A percentile compares a stretch with the other conserved stretches of the same genome.
Evolutionary conservation across 2,888 invertebrate genomes (phyloP).

Genomic region (Cabera pusaria): DNA sequence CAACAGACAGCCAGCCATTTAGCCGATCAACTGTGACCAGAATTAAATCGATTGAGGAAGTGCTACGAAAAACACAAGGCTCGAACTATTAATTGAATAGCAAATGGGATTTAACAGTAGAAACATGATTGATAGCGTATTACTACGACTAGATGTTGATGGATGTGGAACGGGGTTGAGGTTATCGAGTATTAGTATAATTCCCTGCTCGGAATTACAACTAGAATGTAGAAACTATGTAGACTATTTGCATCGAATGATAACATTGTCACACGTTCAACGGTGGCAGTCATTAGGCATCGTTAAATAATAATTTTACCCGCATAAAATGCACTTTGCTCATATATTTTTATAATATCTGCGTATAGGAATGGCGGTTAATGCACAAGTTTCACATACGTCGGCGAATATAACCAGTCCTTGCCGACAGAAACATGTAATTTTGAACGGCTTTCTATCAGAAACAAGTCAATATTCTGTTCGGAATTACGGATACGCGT

Average conservation of each 20-base stretch:
- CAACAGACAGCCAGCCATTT: constrained; percentile 30
- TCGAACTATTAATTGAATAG: constrained; percentile 21
- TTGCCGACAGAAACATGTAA: constrained; percentile 47
- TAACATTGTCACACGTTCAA: constrained; percentile 15
- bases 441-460: constrained; percentile 67
- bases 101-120: constrained; percentile 13
- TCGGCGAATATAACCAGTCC: constrained; percentile 39
- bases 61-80: constrained; percentile 14
- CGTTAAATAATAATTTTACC: constrained; percentile 46
- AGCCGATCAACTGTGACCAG: constrained; percentile 31
- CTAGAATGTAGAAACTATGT: constrained; percentile 3
- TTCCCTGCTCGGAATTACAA: too few relatives aligned
- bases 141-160: neutral
- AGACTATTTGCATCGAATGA: constrained; percentile 8
- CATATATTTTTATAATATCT: constrained; percentile 24
- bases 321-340: constrained; percentile 35
- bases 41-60: constrained; percentile 29
- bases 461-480: constrained; percentile 21
- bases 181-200: constrained; percentile 9
- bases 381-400: constrained; percentile 49
- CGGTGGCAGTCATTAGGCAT: constrained; percentile 20
- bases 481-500: constrained; percentile 19
- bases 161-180: constrained; percentile 10
- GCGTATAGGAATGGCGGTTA: constrained; percentile 39
- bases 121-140: constrained; percentile 9